A percentile compares a stretch with the other conserved stretches of the same genome.
Evolutionary conservation across 2,888 invertebrate genomes (phyloP).

Genomic region (Plebejus melissa): DNA sequence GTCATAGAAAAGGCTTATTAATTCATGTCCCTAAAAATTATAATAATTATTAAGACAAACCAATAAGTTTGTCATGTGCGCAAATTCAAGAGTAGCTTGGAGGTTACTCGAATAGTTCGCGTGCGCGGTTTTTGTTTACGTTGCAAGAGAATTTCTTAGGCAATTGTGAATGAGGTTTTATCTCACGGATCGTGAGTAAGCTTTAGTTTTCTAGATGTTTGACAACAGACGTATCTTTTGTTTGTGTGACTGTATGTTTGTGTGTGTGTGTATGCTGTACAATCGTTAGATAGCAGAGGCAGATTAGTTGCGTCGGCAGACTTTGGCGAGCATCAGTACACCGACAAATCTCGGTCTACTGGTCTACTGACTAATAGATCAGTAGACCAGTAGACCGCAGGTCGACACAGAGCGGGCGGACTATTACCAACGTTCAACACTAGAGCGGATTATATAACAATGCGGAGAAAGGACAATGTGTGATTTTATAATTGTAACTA

Average conservation of each 20-base stretch:
- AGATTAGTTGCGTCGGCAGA: neutral
- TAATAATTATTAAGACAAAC: neutral
- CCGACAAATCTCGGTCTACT: neutral
- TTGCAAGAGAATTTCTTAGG: neutral
- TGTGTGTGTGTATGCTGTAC: neutral
- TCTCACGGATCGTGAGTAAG: neutral
- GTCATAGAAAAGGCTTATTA: neutral
- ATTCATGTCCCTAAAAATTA: neutral
- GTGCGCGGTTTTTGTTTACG: constrained; percentile 1
- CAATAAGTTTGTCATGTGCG: neutral
- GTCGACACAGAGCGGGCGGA: neutral
- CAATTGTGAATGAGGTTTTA: constrained; percentile 3
- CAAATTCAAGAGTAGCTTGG: neutral
- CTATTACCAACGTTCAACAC: constrained; percentile 1
- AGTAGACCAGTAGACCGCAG: neutral
- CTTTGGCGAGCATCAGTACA: neutral
- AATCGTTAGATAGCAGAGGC: constrained; percentile 10
- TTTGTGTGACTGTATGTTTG: neutral
- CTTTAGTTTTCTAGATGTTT: neutral
- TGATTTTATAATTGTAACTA: neutral
- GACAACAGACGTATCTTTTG: neutral
- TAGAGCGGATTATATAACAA: neutral
- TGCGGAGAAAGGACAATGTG: neutral
- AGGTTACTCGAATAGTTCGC: neutral
- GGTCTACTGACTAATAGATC: neutral